Percentiles rank a stretch among this genome's conserved stretches.
Evolutionary conservation across 2,113 vertebrate species (phyloP).

Genomic region (Crotophaga sulcirostris): DNA sequence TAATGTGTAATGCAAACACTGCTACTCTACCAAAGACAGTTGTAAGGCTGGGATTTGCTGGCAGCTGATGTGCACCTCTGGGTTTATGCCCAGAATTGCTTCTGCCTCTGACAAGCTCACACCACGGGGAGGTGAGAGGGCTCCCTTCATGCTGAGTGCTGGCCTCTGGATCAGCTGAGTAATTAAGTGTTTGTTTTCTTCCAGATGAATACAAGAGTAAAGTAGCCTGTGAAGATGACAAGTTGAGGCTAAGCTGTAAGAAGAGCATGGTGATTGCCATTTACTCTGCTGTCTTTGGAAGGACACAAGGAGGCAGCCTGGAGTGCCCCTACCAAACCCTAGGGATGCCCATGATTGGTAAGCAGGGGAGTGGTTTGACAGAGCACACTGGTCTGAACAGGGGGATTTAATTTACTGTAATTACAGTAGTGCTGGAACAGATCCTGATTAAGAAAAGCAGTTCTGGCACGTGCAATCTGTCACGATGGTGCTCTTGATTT

Average conservation of each 20-base stretch:
- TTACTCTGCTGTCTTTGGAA: slow-evolving; percentile 87
- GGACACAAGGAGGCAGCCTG: slow-evolving; percentile 81
- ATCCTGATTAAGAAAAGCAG: neutral
- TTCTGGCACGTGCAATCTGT: neutral
- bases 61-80: neutral
- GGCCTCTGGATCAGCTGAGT: neutral
- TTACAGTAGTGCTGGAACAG: neutral
- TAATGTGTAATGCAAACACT: neutral
- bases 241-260: slow-evolving; percentile 87
- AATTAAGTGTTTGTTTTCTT: slow-evolving; percentile 28
- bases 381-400: neutral
- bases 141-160: neutral
- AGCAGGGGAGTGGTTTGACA: neutral
- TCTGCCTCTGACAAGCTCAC: neutral
- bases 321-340: slow-evolving; percentile 84
- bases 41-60: neutral
- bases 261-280: slow-evolving; percentile 87
- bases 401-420: neutral
- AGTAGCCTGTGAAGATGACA: slow-evolving; percentile 89
- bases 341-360: slow-evolving; percentile 82
- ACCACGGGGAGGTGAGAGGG: neutral
- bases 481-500: neutral
- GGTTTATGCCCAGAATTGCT: rapidly evolving
- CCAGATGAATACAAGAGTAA: slow-evolving; percentile 90
- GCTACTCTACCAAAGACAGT: neutral